Evolutionary conservation across 2,888 invertebrate genomes (phyloP).

Genomic region (Anaspis maculata): DNA sequence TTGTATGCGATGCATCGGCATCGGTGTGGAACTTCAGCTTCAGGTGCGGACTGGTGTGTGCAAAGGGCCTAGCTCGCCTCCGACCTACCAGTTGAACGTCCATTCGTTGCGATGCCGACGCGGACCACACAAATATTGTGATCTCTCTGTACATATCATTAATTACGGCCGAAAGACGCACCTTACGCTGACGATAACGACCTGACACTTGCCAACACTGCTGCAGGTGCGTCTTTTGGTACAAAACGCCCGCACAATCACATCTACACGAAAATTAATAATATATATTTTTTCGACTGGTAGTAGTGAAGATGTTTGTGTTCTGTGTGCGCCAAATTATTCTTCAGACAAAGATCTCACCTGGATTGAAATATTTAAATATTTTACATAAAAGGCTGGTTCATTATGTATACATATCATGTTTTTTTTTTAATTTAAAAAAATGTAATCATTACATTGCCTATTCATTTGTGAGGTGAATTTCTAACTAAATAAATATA

Average conservation of each 20-base stretch:
- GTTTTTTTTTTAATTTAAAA: slow-evolving; percentile 27
- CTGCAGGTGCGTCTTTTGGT: slow-evolving; percentile 19
- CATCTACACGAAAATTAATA: slow-evolving; percentile 31
- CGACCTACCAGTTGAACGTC: slow-evolving; percentile 11
- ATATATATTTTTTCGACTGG: slow-evolving; percentile 42
- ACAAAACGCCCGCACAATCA: slow-evolving; percentile 31
- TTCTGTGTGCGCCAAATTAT: slow-evolving; percentile 33
- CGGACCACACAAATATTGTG: slow-evolving; percentile 26
- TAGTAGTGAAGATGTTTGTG: slow-evolving; percentile 36
- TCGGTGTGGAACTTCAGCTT: slow-evolving; percentile 3
- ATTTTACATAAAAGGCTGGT: slow-evolving; percentile 36
- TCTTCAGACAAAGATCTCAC: slow-evolving; percentile 26
- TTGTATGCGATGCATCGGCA: slow-evolving; percentile 7
- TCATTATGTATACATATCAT: slow-evolving; percentile 37
- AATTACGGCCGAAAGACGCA: slow-evolving; percentile 22
- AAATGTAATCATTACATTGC: slow-evolving; percentile 19
- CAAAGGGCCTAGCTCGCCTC: slow-evolving; percentile 33
- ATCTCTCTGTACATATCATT: slow-evolving; percentile 36
- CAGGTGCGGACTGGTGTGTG: slow-evolving; percentile 17
- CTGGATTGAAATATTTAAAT: slow-evolving; percentile 28
- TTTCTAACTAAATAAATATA: slow-evolving; percentile 39
- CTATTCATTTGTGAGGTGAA: slow-evolving; percentile 36
- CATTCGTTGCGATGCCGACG: slow-evolving; percentile 11
- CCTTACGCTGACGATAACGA: slow-evolving; percentile 36
- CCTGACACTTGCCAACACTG: slow-evolving; percentile 37